Base-by-base conservation (phyloP, 2,797 vertebrate species). In the Crenichthys baileyi region DNA sequence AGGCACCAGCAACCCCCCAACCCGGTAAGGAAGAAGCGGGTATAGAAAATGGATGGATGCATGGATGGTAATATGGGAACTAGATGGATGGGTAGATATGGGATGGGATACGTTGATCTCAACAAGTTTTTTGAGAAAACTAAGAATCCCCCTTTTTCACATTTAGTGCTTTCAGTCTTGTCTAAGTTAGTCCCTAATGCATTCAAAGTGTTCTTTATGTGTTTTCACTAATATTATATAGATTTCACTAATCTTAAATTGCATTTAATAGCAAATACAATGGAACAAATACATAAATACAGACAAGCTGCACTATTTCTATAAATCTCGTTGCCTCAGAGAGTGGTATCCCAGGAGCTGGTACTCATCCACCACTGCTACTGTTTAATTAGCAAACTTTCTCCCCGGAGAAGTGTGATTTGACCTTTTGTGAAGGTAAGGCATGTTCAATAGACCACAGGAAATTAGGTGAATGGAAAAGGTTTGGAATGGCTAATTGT, bases 341-440 rank as follows among this genome's bases (percentile, higher is more conserved):
- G 88, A 88, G 86, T 82, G 20, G 79, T 77, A 68, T 92, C 94
- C 90, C 83, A 85, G 92, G 87, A 92, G 88, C 88, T 51, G 61
- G 75, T 85, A 75, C 36, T 82, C 78, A 84, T 92, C 86, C 84
- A 88, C 89, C 85, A 86, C 76, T 82, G 75, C 90, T 50, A 26
- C 78, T 81, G 90, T 89, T 90, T 95, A 95, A 95, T 96, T 95
- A 95, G 94, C 81, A 76, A 75, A 85, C 87, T 81, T 73, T 85
- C 89, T 75, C 91, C 92, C 87, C 83, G 87, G 88, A 94, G 93
- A 93, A 89, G 87, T 80, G 91, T 92, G 86, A 89, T 88, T 92
- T 94, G 94, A 95, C 94, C 95, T 95, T 95, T 73, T 95, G 78
- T 86, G 92, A 93, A 92, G 90, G 94, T 91, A 92, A 92, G 90